Conservation (phyloP, 2,113 vertebrate genomes). For the Tichodroma muraria region DNA sequence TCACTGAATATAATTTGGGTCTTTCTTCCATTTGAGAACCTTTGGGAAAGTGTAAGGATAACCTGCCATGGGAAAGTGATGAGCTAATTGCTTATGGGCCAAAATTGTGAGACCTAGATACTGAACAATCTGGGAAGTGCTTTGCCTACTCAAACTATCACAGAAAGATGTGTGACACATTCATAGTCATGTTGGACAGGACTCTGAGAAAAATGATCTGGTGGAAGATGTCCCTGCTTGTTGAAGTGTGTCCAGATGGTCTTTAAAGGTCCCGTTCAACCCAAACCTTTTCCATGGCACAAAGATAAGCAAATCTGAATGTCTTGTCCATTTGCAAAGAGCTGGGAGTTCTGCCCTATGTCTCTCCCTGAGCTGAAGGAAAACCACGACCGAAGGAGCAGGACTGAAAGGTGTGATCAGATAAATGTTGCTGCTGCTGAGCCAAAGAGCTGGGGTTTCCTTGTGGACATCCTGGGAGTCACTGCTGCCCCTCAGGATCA, state of each 20-base stretch:
- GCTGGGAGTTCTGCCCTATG: not conserved
- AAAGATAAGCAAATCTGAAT: not conserved
- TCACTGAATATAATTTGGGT: not conserved
- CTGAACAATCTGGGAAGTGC: not conserved
- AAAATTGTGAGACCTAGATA: not conserved
- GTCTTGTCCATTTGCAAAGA: not conserved
- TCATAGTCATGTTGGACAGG: not conserved
- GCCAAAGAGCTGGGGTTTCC: not conserved
- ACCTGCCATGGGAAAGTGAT: not conserved
- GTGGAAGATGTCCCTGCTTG: not conserved
- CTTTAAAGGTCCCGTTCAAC: not conserved
- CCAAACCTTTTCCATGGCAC: not conserved
- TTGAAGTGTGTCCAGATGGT: not conserved
- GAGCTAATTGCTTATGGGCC: not conserved
- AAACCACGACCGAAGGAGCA: not conserved
- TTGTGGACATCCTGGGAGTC: not conserved
- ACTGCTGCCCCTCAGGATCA: not conserved
- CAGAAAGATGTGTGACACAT: not conserved
- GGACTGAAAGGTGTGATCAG: not conserved
- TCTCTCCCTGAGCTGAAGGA: not conserved
- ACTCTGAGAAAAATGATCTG: not conserved
- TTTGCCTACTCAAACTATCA: not conserved
- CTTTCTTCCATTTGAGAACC: not conserved
- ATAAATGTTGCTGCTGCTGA: not conserved
- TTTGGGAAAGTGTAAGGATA: not conserved